Conservation (phyloP, 1,140 invertebrate species). For the Aporrectodea caliginosa region DNA sequence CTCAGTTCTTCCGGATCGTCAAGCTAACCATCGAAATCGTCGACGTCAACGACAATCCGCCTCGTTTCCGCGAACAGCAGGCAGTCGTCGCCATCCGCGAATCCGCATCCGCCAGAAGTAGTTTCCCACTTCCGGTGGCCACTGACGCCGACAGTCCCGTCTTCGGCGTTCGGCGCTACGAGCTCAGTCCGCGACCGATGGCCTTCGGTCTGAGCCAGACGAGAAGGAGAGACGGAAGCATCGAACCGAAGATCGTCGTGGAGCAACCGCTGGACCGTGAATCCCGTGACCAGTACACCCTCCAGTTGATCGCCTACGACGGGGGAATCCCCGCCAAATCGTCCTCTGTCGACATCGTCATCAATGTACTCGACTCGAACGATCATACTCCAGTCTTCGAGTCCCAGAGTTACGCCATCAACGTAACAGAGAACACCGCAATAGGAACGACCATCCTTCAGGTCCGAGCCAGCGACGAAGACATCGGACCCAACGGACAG, state of each 20-base stretch:
- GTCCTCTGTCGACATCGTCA: conserved; percentile 11
- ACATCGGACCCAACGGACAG: conserved; percentile 46
- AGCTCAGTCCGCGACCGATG: neutral
- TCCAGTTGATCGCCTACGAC: conserved; percentile 27
- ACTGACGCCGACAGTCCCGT: conserved; percentile 12
- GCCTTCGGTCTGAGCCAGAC: conserved; percentile 11
- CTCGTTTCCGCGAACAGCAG: conserved; percentile 15
- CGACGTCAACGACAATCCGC: conserved; percentile 26
- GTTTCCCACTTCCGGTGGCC: conserved; percentile 20
- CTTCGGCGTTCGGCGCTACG: conserved; percentile 13
- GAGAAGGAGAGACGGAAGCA: neutral
- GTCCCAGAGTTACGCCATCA: neutral
- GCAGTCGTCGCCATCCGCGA: conserved; percentile 10
- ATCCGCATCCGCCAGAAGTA: neutral
- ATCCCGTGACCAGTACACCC: conserved; percentile 21
- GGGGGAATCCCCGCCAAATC: conserved; percentile 18
- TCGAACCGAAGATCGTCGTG: conserved; percentile 21
- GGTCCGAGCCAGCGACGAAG: conserved; percentile 63
- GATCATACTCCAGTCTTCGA: conserved; percentile 33
- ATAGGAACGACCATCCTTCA: conserved; percentile 57
- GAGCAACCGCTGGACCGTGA: conserved; percentile 28
- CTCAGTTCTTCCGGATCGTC: conserved; percentile 22
- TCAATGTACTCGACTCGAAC: conserved; percentile 24
- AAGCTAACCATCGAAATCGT: conserved; percentile 20
- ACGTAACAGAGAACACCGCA: neutral